Conservation (phyloP, 2,888 invertebrate genomes). For the Meliscaeva auricollis region DNA sequence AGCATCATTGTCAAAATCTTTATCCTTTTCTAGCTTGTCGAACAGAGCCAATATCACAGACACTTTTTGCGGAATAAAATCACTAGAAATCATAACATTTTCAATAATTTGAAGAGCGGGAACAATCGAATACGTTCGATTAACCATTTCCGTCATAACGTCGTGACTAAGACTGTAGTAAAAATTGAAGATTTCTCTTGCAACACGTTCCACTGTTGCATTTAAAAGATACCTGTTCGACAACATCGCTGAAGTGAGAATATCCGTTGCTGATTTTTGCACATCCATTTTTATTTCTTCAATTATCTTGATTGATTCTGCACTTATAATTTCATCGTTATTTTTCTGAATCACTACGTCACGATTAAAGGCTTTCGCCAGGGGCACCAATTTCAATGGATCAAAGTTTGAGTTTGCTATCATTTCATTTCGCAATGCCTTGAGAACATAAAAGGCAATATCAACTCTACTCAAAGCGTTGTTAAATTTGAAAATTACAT, state of each 20-base stretch:
- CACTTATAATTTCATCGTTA: neutral
- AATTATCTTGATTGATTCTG: neutral
- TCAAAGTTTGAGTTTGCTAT: constrained; percentile 20
- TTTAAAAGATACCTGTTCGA: neutral
- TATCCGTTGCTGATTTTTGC: neutral
- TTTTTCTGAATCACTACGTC: constrained; percentile 11
- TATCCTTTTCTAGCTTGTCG: neutral
- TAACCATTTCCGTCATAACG: constrained; percentile 30
- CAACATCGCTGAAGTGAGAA: neutral
- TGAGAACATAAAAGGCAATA: constrained; percentile 4
- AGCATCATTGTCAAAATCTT: constrained; percentile 25
- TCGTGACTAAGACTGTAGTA: neutral
- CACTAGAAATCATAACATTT: constrained; percentile 1
- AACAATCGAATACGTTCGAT: neutral
- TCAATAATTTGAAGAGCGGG: constrained; percentile 1
- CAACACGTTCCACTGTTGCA: neutral
- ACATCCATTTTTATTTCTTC: constrained; percentile 8
- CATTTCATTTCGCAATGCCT: constrained; percentile 38
- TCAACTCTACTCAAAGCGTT: constrained; percentile 3
- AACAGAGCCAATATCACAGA: constrained; percentile 25
- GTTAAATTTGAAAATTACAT: constrained; percentile 21
- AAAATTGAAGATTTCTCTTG: neutral
- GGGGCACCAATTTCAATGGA: constrained; percentile 27
- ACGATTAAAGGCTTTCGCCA: neutral
- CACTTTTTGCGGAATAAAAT: constrained; percentile 17